phyloP scores from a whole-genome alignment of 1,140 invertebrate species.

The Polypedilum pembai region DNA sequence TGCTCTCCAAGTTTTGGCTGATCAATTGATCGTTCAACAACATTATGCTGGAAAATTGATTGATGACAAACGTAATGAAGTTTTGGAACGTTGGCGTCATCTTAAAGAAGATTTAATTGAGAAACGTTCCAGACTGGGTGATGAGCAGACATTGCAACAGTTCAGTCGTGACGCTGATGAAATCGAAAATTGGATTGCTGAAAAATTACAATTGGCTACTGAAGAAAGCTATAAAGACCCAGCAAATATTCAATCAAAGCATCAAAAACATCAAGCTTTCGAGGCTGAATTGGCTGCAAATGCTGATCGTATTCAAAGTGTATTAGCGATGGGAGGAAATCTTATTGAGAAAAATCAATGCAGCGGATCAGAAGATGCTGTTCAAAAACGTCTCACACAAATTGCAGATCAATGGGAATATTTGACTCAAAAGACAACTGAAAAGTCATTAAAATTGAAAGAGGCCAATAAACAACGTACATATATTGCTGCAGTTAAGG shows the following conservation, averaged over 20 bases:
- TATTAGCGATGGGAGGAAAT: conserved; percentile 93
- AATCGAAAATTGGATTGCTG: conserved; percentile 99
- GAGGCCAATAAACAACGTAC: conserved; percentile 98
- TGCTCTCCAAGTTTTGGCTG: conserved; percentile 83
- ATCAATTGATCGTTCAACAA: conserved; percentile 86
- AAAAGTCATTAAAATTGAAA: conserved; percentile 96
- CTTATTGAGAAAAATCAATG: conserved; percentile 89
- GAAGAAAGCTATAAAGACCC: conserved; percentile 97
- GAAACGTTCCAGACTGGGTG: conserved; percentile 87
- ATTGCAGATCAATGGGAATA: conserved; percentile 99
- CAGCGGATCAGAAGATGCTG: conserved; percentile 85
- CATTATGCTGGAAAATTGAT: conserved; percentile 92
- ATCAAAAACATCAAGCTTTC: conserved; percentile 99
- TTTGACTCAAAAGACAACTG: conserved; percentile 93
- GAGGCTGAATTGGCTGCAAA: conserved; percentile 98
- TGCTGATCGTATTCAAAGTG: conserved; percentile 91
- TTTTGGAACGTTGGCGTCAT: conserved; percentile 88
- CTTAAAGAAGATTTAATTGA: conserved; percentile 97
- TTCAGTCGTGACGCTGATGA: conserved; percentile 99
- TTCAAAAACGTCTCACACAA: conserved; percentile 78
- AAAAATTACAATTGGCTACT: conserved; percentile 92
- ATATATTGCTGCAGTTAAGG: conserved; percentile 98
- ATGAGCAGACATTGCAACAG: conserved; percentile 97
- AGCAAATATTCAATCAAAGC: conserved; percentile 89
- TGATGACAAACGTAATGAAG: conserved; percentile 85